Evolutionary conservation across 2,888 invertebrate species (phyloP), one percentile per base, ranked within the genome.

Genomic region (Scelioninae gen. 1): DNA sequence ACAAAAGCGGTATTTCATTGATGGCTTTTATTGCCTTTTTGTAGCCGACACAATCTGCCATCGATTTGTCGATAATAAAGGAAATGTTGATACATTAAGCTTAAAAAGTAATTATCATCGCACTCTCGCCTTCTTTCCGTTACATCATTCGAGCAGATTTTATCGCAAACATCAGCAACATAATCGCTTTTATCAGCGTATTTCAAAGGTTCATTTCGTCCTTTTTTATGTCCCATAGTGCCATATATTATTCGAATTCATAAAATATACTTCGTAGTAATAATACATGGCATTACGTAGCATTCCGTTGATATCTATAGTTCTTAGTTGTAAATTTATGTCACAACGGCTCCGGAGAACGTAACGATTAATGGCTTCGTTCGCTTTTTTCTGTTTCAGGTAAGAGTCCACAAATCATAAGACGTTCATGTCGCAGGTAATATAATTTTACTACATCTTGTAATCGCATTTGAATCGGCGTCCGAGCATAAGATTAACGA

Each of bases 331-430:
- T 74, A 81, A 76, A 81, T 81, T 81, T 76, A 71, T 76, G 71
- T 58, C 81, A 71, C 58, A 49, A 38, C 47, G 65, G 29, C 38
- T 65, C 10, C 51, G 40, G 45, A 29, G 38, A 71, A 72, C 55
- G 40, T 55, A 63, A 75, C 78, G 75, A 75, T 74, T 74, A 82
- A 78, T 82, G 78, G 74, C 34, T 13, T 62, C 15, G 63, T 49
- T 63, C 45, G 31, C 13, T 76, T 79, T 66, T 82, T 84, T 84
- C 69, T 84, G 84, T 84, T 84, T 75, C 84, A 84, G 84, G 84
- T 84, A 78, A 84, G 81, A 71, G 65, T 75, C 78, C 78, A 84
- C 69, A 82, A 65, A 75, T 84, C 78, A 82, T 77, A 75, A 78
- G 71, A 74, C 56, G 66, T 10, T 84, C 65, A 58, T 56, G 75